These are phyloP conservation scores for Cyclopterus lumpus DNA, from an alignment of 2,797 vertebrate genomes.

Conservation along the genomic window DNA sequence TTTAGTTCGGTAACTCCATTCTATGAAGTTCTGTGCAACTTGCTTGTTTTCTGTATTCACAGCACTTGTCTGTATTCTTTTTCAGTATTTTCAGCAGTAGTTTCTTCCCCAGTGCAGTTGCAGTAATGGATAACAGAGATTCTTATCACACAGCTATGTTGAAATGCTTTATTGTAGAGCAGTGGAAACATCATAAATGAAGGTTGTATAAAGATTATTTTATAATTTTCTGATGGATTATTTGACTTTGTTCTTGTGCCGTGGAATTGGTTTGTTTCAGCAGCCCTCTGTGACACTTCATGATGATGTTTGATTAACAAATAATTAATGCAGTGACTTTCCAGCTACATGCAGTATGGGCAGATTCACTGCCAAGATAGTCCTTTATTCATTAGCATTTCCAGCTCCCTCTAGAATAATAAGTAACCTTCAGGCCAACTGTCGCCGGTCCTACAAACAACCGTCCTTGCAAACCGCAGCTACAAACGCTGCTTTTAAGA, in stretches of 20 bases:
- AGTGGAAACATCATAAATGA: conserved; percentile 19
- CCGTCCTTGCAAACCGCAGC: conserved; percentile 33
- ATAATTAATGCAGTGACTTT: conserved; percentile 54
- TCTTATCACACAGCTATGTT: background rate
- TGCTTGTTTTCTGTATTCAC: background rate
- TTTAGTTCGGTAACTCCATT: background rate
- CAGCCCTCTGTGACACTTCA: conserved; percentile 27
- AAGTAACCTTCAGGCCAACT: conserved; percentile 51
- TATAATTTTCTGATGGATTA: conserved; percentile 29
- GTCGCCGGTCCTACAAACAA: conserved; percentile 44
- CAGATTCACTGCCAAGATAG: conserved; percentile 52
- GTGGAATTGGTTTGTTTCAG: conserved; percentile 35
- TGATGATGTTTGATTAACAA: conserved; percentile 53
- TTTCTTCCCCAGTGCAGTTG: background rate
- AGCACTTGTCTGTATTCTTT: background rate
- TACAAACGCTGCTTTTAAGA: conserved; percentile 24
- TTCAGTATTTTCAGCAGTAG: background rate
- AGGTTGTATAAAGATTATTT: conserved; percentile 36
- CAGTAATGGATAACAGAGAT: background rate
- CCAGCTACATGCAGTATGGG: conserved; percentile 24
- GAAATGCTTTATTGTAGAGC: conserved; percentile 1
- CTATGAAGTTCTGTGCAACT: background rate
- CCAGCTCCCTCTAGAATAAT: conserved; percentile 53
- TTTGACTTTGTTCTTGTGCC: conserved; percentile 26
- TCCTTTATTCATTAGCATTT: conserved; percentile 62